Evolutionary conservation across 2,797 vertebrate genomes (phyloP).

Genomic region (Fistularia tabacaria): DNA sequence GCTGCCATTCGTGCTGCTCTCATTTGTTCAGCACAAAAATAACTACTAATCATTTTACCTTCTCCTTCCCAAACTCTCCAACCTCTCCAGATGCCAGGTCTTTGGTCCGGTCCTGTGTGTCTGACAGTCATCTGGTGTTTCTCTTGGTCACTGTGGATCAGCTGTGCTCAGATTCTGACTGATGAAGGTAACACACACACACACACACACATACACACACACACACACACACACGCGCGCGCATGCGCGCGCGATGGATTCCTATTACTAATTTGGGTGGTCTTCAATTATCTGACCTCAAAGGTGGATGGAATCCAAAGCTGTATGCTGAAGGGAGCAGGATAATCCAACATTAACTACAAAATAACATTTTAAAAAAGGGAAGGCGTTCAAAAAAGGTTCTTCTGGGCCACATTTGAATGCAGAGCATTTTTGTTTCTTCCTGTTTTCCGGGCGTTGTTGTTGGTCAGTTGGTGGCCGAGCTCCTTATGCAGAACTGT

Average conservation of each 20-base stretch:
- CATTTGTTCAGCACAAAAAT: conserved; percentile 13
- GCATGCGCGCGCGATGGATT: conserved; percentile 3
- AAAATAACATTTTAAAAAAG: conserved; percentile 1
- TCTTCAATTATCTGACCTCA: neutral
- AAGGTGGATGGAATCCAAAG: neutral
- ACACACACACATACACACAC: conserved; percentile 7
- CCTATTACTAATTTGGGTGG: neutral
- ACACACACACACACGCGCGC: conserved; percentile 1
- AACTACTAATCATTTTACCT: conserved; percentile 3
- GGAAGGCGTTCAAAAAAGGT: no score
- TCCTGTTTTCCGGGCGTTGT: neutral
- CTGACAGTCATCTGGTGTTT: conserved; percentile 77
- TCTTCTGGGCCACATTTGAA: no score
- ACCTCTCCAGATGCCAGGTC: conserved; percentile 71
- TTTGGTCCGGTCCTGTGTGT: conserved; percentile 70
- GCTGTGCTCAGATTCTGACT: conserved; percentile 67
- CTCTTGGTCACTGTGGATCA: conserved; percentile 55
- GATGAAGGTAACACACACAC: conserved; percentile 70
- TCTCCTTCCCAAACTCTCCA: neutral
- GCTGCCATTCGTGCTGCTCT: neutral
- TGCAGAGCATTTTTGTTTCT: neutral
- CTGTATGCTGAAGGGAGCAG: conserved; percentile 7
- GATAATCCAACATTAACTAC: conserved; percentile 2
- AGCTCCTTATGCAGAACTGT: no score
- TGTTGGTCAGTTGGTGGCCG: neutral